Evolutionary conservation across 1,140 invertebrate species (phyloP).

Genomic region (Drosophila serrata): DNA sequence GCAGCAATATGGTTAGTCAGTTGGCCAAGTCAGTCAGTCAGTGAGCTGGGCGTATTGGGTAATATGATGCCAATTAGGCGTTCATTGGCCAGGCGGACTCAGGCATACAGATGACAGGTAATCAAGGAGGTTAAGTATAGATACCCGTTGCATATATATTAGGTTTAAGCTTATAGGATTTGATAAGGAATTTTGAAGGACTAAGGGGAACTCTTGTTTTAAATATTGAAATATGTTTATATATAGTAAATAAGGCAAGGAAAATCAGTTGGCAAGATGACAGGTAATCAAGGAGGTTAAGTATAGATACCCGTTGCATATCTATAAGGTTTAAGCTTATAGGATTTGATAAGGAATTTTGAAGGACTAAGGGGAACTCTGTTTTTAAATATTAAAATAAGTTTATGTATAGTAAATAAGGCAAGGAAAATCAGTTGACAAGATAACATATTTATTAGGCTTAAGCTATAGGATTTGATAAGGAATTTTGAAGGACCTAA

Average conservation of each 20-base stretch:
- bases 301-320: background rate
- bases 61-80: conserved; percentile 30
- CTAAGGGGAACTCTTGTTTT: accelerated
- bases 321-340: background rate
- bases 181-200: background rate
- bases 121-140: background rate
- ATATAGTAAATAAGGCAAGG: background rate
- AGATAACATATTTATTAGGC: conserved; percentile 1
- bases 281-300: conserved; percentile 8
- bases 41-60: conserved; percentile 13
- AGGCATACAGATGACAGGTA: conserved; percentile 21
- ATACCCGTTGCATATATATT: background rate
- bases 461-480: background rate
- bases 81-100: conserved; percentile 8
- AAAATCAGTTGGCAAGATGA: background rate
- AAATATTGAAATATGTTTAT: background rate
- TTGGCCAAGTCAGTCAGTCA: background rate
- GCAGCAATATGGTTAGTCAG: background rate
- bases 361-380: background rate
- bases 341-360: background rate
- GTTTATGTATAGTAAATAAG: background rate
- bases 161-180: background rate
- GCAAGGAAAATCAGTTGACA: background rate
- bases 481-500: background rate
- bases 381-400: background rate